Evolutionary conservation across 2,797 vertebrate species (phyloP).

Genomic region (Streptopelia turtur): DNA sequence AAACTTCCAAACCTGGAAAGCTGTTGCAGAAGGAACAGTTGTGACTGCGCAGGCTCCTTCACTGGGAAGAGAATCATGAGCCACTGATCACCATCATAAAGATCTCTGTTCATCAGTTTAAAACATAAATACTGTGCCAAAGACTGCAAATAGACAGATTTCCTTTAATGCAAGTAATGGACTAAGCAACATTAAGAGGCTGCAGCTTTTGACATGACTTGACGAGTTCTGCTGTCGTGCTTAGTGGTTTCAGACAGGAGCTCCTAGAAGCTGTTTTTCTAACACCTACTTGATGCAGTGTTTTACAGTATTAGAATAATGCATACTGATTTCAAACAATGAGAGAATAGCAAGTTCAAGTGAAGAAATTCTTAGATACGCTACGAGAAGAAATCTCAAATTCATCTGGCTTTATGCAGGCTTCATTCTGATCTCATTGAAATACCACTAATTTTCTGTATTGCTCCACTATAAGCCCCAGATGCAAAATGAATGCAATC

Average conservation of each 20-base stretch:
- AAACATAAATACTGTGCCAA: not conserved
- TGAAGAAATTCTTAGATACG: not conserved
- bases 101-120: not conserved
- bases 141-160: not conserved
- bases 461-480: not conserved
- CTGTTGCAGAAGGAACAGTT: not conserved
- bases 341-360: not conserved
- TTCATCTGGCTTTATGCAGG: not conserved
- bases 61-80: not conserved
- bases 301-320: not conserved
- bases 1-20: not conserved
- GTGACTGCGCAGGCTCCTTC: rapidly evolving
- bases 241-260: not conserved
- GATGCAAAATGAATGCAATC: not conserved
- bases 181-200: not conserved
- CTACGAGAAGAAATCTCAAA: not conserved
- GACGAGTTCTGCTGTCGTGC: not conserved
- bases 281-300: not conserved
- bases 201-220: not conserved
- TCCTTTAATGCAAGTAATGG: not conserved
- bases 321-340: not conserved
- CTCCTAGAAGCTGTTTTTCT: not conserved
- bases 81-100: not conserved
- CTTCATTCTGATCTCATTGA: not conserved
- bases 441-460: not conserved